Base-by-base conservation (phyloP, 2,797 vertebrate species). In the Sebastes itinus region DNA sequence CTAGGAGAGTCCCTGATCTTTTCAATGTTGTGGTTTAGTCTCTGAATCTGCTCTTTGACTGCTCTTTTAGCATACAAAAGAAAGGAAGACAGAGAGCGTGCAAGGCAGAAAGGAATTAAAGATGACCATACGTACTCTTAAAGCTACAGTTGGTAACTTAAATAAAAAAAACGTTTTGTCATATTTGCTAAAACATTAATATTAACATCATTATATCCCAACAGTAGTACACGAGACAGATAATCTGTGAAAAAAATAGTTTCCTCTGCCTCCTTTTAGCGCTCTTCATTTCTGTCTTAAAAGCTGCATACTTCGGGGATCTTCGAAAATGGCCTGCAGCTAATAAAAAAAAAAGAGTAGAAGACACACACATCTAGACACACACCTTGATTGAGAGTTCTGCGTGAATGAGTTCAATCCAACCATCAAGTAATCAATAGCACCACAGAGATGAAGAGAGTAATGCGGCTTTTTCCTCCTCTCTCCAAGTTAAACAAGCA, bases 361-460 rank as follows among this genome's bases (percentile, higher is more conserved):
- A 67, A 27, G 4, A 75, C 38, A 76, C 70, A 83, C 63, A 52
- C 58, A 84, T 65, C 81, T 81, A 81, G 71, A 85, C 80, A 70
- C 72, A 75, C 81, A 83, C 72, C 59, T 77, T 78, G 30, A 79
- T 71, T 9, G 12, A 12, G 22, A 49, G 83, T 78, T 88, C 70
- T 84, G 83, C 89, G 75, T 64, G 73, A 83, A 28, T 88, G 78
- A 84, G 38, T 75, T 83, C 78, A 62, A 87, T 83, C 87, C 88
- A 89, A 91, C 88, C 89, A 90, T 91, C 87, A 90, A 88, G 82
- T 87, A 70, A 87, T 91, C 82, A 87, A 92, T 80, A 55, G 54
- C 46, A 69, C 20, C 27, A 10, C 52, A 66, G 46, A 63, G 27
- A 73, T 38, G 65, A 81, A 38, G 30, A 58, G 42, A 30, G 64